Evolutionary conservation across 1,140 invertebrate genomes (phyloP), one percentile per base, ranked within the genome.

Genomic region (Mercenaria mercenaria): DNA sequence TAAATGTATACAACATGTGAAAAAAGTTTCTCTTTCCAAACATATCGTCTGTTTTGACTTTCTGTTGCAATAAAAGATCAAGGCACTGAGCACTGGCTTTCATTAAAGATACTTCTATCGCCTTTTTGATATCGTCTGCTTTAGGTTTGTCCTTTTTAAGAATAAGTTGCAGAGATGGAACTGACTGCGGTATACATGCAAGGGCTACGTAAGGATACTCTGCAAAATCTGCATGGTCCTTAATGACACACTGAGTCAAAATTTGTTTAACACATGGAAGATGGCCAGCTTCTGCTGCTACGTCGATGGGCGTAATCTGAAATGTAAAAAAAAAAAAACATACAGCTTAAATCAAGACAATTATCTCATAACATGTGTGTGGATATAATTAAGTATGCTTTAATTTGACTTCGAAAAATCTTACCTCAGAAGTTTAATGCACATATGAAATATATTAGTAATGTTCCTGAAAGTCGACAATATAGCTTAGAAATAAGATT

Each of bases 1-100:
- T 93, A 79, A 87, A 92, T 3, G 91, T 92, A 85, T 90, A 94
- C 77, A 94, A 86, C 47, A 92, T 86, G 84, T 94, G 94, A 72
- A 81, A 94, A 23, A 92, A 89, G 88, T 94, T 94, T 74, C 89
- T 92, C 18, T 90, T 88, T 37, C 92, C 91, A 91, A 93, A 93
- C 69, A 94, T 77, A 6, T 76, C 87, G 56, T 89, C 82, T 26
- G 90, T 91, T 39, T 93, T 89, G 0, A 92, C 43, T 15, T 80
- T 88, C 47, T 87, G 88, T 37, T 67, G 59, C n/a, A 94, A 82
- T 15, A 94, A 88, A 52, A 92, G 50, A 56, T 94, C 94, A 0
- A 94, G 88, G 59, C 93, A 94, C 29, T 92, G 64, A 0, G 93
- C 85, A 26, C 69, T 87, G 0, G 92, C 92, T 3, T 84, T 69